A percentile compares a stretch with the other conserved stretches of the same genome.
phyloP scores from a whole-genome alignment of 2,888 invertebrate species.

The Zygogramma bicolorata region DNA sequence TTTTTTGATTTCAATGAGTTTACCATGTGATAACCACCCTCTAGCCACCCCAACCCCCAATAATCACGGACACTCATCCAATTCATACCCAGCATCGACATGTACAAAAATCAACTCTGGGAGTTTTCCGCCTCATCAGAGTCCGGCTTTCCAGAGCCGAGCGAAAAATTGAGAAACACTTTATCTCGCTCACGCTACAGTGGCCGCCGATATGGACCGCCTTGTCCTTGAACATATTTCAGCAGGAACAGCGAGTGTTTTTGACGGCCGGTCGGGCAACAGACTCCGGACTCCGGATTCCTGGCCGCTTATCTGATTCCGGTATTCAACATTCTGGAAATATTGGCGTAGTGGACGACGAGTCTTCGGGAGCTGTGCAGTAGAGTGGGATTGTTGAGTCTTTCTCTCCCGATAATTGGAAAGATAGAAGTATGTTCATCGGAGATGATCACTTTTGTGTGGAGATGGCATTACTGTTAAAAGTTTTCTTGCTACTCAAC shows the following conservation, averaged over 20 bases:
- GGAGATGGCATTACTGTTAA: no score
- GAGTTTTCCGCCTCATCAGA: conserved; percentile 58
- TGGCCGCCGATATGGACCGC: conserved; percentile 59
- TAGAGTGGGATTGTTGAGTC: no score
- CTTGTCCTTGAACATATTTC: conserved; percentile 55
- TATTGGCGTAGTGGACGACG: no score
- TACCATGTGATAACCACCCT: no score
- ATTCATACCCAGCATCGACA: neutral
- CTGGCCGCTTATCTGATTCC: conserved; percentile 46
- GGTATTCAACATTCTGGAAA: conserved; percentile 46
- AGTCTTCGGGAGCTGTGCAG: no score
- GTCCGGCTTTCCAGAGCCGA: conserved; percentile 46
- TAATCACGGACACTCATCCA: conserved; percentile 9
- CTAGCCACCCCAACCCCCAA: neutral
- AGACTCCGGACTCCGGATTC: conserved; percentile 35
- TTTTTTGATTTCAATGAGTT: no score
- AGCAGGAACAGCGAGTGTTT: conserved; percentile 49
- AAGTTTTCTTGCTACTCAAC: no score
- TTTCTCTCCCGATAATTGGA: no score
- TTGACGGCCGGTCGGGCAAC: conserved; percentile 45
- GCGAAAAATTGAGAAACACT: conserved; percentile 58
- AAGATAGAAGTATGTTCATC: no score
- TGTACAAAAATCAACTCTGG: conserved; percentile 20
- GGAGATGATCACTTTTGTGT: no score
- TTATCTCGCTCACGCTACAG: conserved; percentile 62